Conservation (phyloP, 2,888 invertebrate genomes). For the Penaeus monodon region DNA sequence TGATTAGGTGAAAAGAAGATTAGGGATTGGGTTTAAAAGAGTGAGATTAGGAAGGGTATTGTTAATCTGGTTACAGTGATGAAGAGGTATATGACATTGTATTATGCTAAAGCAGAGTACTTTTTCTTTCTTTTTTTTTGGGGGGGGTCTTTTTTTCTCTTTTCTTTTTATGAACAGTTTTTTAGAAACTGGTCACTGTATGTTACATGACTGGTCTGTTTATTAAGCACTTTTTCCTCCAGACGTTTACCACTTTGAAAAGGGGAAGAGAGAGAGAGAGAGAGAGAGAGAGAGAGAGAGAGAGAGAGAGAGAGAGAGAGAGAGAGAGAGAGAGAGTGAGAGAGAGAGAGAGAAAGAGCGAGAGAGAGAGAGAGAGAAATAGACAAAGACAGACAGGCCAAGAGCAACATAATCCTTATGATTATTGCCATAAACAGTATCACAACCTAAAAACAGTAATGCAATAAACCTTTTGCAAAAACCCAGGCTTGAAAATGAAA, state of each 20-base stretch:
- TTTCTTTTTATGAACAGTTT: not conserved
- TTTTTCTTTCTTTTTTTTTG: too few species aligned
- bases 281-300: not conserved
- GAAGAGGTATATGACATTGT: too few species aligned
- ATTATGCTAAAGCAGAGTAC: too few species aligned
- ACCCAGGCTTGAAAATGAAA: too few species aligned
- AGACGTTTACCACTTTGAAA: not conserved
- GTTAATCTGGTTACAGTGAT: too few species aligned
- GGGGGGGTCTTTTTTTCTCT: too few species aligned
- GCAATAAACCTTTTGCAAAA: not conserved
- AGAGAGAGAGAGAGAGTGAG: conserved; percentile 3
- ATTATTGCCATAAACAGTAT: not conserved
- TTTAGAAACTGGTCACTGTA: too few species aligned
- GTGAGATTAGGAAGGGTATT: too few species aligned
- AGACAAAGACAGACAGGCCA: not conserved
- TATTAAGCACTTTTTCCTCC: not conserved
- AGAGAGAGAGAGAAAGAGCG: conserved; percentile 6
- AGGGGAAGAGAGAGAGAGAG: not conserved
- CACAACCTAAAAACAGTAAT: not conserved
- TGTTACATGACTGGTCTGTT: not conserved
- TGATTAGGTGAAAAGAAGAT: not conserved
- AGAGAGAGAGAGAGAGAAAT: conserved; percentile 13
- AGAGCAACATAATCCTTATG: too few species aligned
- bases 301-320: conserved; percentile 11
- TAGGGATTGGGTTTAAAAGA: too few species aligned